phyloP scores from a whole-genome alignment of 2,113 vertebrate species.

The Polypterus bichir region DNA sequence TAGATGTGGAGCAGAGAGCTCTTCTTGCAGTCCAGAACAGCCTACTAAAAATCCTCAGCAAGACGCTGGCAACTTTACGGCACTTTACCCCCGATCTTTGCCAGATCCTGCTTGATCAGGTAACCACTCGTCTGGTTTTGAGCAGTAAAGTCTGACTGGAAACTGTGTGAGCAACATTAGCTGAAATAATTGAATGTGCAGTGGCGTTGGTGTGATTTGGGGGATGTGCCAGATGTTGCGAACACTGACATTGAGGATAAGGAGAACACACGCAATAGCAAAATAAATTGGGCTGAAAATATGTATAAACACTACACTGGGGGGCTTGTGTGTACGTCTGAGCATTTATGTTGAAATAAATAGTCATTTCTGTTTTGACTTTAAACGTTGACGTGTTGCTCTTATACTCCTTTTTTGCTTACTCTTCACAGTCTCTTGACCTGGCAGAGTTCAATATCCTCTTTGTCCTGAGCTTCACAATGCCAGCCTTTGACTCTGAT shows the following conservation, averaged over 20 bases:
- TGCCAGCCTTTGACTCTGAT: constrained; percentile 84
- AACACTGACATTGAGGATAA: too few species aligned
- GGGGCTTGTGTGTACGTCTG: too few species aligned
- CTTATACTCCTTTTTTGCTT: neutral
- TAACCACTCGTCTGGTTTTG: constrained; percentile 21
- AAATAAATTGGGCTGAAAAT: too few species aligned
- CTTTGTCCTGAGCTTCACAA: constrained; percentile 85
- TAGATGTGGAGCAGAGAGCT: constrained; percentile 73
- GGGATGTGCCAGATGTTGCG: too few species aligned
- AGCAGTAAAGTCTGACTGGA: too few species aligned
- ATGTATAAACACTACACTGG: too few species aligned
- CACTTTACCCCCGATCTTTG: constrained; percentile 94
- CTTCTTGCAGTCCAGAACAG: constrained; percentile 78
- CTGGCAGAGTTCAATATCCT: constrained; percentile 81
- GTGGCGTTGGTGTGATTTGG: too few species aligned
- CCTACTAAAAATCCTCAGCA: constrained; percentile 93
- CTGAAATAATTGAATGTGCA: too few species aligned
- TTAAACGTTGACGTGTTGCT: neutral
- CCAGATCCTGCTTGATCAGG: constrained; percentile 92
- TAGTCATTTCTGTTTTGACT: neutral
- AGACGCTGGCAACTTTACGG: constrained; percentile 77
- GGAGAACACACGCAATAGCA: too few species aligned
- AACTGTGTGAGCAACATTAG: too few species aligned
- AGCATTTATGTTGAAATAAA: too few species aligned
- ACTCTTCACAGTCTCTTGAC: constrained; percentile 68